Base-by-base conservation (phyloP, 2,797 vertebrate species). In the Arctocebus calabarensis region DNA sequence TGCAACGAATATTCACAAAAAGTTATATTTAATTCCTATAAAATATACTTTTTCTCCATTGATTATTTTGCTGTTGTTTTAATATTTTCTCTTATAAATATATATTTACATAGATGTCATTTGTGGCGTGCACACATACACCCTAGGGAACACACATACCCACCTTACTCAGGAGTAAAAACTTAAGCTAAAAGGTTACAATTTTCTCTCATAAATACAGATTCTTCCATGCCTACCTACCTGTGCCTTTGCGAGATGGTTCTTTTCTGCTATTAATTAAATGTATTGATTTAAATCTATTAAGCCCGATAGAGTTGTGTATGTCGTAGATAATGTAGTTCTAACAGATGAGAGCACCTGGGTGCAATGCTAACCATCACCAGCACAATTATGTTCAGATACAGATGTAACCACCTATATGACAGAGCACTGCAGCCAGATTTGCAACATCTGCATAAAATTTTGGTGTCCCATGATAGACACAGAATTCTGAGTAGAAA, bases 231-330 rank as follows among this genome's bases (percentile, higher is more conserved):
- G 40, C 8, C 45, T 87, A 45, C 62, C 20, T 83, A 6, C 48
- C 37, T 77, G 5, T 79, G 29, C 27, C 94, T 97, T 92, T 95
- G 71, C 27, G 85, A 29, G 85, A 29, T 7, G 62, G 83, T 91
- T 83, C 37, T 77, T 84, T 74, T 62, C 73, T 88, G 43, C 20
- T 84, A 62, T 91, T 96, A 95, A 96, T 84, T 96, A 87, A 66
- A 37, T 64, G 34, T 91, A 93, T 90, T 88, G 91, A 97, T 87
- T 90, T 87, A 91, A 94, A 93, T 86, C 84, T 94, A 4, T 82
- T 88, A 96, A 88, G 37, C 62, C 59, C 55, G 64, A 43, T 48
- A 2, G 40, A 82, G 20, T 78, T 89, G 68, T 93, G 6, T 66
- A 22, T 91, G 78, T 96, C 68, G 82, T 92, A 64, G 73, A 82